Evolutionary conservation across 2,113 vertebrate genomes (phyloP), one percentile per base, ranked within the genome.

Genomic region (Sinocyclocheilus anophthalmus): DNA sequence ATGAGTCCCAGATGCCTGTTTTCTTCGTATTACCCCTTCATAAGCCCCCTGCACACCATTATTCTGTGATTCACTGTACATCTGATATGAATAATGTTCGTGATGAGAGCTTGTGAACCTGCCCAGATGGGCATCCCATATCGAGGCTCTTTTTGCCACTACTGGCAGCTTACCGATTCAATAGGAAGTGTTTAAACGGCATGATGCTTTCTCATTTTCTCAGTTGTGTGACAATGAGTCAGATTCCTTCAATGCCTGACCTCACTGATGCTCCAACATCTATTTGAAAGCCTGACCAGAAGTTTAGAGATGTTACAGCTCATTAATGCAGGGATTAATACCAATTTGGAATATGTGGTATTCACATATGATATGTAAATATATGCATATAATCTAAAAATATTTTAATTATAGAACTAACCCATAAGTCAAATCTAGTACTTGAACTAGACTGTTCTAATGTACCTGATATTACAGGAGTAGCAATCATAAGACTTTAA

Each of bases 1-100:
- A 91, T 30, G 76, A 75, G 65, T 86, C 85, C 87, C 89, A 16
- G 65, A 79, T 72, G 85, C 72, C 39, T 18, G 53, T 72, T 89
- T 76, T 24, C 22, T 24, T 75, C 20, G 22, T 65, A 45, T 65
- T 81, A 48, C 33, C 30, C 39, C 30, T 20, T 87, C 26, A 55
- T 55, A 67, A 67, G 50, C 14, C 26, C 39, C 75, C 50, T 63
- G 26, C 12, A 1, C 48, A 12, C 55, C 12, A 39, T 0, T 59
- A 26, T 80, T 50, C 22, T 30, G 79, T 42, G 57, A 11, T 67
- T 48, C 4, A 4, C 42, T 39, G 77, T 61, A 59, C 22, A 81
- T 50, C 39, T 24, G n/a, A 50, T 76, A 50, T 76, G n/a, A 76
- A 76, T 76, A 50, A 65, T 65, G 33, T 22, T 22, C 30, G 1